phyloP scores from a whole-genome alignment of 2,797 vertebrate species.

The Spinibarbus caldwelli region DNA sequence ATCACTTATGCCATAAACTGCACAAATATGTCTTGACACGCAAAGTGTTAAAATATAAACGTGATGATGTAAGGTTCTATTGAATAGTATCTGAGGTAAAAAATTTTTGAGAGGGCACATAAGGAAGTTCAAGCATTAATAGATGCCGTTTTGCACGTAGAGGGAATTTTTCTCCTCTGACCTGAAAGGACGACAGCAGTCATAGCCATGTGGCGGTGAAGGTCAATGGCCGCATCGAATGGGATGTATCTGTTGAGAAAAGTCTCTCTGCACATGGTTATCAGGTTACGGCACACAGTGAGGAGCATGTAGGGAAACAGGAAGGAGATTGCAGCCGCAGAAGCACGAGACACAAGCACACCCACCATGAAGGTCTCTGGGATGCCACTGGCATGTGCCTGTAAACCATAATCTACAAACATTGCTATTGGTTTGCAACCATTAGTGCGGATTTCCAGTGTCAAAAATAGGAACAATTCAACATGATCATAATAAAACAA shows the following conservation, averaged over 20 bases:
- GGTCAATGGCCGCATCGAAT: constrained; percentile 94
- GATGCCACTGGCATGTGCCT: constrained; percentile 81
- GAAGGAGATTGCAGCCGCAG: constrained; percentile 92
- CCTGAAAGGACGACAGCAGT: constrained; percentile 88
- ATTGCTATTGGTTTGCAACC: constrained; percentile 40
- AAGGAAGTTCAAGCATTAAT: background rate
- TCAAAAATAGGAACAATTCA: background rate
- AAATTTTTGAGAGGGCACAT: background rate
- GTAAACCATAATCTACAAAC: constrained; percentile 85
- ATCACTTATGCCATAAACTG: background rate
- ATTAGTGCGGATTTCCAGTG: constrained; percentile 24
- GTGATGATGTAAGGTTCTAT: background rate
- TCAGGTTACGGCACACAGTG: constrained; percentile 97
- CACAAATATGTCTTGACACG: background rate
- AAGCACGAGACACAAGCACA: constrained; percentile 87
- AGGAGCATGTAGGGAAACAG: constrained; percentile 96
- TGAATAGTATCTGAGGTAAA: background rate
- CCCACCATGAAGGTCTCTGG: constrained; percentile 86
- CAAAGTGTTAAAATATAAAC: background rate
- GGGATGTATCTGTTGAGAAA: constrained; percentile 95
- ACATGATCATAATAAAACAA: background rate
- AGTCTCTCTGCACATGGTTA: constrained; percentile 91
- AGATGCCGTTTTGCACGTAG: background rate
- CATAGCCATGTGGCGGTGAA: constrained; percentile 91
- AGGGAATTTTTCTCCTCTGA: constrained; percentile 58